Conservation (phyloP, 2,797 vertebrate genomes). For the Phataginus tricuspis region DNA sequence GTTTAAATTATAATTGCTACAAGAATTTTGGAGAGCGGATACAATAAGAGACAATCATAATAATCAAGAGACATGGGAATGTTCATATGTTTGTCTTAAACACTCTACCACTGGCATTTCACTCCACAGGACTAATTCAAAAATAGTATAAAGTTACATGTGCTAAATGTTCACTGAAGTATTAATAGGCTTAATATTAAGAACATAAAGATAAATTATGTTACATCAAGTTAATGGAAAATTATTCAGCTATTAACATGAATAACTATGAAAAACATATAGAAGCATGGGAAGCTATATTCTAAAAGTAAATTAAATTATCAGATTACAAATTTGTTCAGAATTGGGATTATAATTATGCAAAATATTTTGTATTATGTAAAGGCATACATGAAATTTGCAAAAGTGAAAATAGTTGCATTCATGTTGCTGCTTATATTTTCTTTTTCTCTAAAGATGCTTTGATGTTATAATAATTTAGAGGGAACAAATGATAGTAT, state of each 20-base stretch:
- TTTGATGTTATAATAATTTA: conserved; percentile 23
- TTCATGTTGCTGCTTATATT: not conserved
- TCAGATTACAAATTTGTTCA: not conserved
- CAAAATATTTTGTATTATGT: not conserved
- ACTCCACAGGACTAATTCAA: conserved; percentile 18
- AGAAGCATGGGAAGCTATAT: not conserved
- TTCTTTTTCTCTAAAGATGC: conserved; percentile 1
- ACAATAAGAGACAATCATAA: conserved; percentile 19
- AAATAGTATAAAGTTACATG: not conserved
- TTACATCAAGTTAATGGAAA: conserved; percentile 20
- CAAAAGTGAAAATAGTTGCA: not conserved
- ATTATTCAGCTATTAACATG: conserved; percentile 10
- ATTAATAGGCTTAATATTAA: conserved; percentile 9
- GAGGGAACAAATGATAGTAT: not conserved
- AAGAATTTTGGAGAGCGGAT: conserved; percentile 13
- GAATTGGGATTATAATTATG: not conserved
- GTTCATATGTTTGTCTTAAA: conserved; percentile 20
- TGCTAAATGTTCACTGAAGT: conserved; percentile 10
- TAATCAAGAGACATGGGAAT: conserved; percentile 27
- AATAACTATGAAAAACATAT: conserved; percentile 23
- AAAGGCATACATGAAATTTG: not conserved
- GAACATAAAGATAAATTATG: not conserved
- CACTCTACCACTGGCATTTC: not conserved
- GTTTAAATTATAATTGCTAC: not conserved
- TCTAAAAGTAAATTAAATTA: conserved; percentile 22